Evolutionary conservation across 2,888 invertebrate genomes (phyloP).

Genomic region (Thelaira solivaga): DNA sequence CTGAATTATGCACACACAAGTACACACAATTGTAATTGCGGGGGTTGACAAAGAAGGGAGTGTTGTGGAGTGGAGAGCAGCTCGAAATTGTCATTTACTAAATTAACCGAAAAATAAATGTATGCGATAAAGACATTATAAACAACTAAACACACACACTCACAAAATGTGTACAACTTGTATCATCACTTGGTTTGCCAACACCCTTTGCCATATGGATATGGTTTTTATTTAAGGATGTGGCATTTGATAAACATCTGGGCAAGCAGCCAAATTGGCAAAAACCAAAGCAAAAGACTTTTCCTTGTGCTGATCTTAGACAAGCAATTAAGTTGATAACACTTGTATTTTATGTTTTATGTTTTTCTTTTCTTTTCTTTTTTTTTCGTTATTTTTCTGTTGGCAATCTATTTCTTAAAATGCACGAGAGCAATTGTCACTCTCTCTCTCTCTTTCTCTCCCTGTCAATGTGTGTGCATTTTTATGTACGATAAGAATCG

Average conservation of each 20-base stretch:
- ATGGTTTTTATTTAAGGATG: slow-evolving; percentile 56
- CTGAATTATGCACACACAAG: slow-evolving; percentile 48
- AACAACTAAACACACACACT: not conserved
- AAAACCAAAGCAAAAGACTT: slow-evolving; percentile 42
- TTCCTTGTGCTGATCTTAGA: slow-evolving; percentile 52
- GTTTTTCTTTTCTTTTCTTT: not conserved
- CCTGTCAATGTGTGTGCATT: too few relatives aligned
- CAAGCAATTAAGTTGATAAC: slow-evolving; percentile 61
- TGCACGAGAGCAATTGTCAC: too few relatives aligned
- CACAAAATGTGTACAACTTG: not conserved
- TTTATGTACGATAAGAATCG: too few relatives aligned
- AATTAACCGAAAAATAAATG: slow-evolving; percentile 61
- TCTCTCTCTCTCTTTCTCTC: not conserved
- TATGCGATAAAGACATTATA: slow-evolving; percentile 53
- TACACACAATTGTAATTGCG: slow-evolving; percentile 50
- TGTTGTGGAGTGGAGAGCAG: slow-evolving; percentile 15
- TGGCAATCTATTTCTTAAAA: not conserved
- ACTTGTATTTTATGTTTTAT: slow-evolving; percentile 31
- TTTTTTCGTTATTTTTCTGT: not conserved
- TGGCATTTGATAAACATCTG: slow-evolving; percentile 61
- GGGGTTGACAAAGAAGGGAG: slow-evolving; percentile 37
- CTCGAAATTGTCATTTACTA: slow-evolving; percentile 59
- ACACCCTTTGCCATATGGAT: slow-evolving; percentile 41
- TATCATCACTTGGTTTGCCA: slow-evolving; percentile 5
- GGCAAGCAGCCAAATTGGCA: slow-evolving; percentile 61